Evolutionary conservation across 2,113 vertebrate genomes (phyloP), one percentile per base, ranked within the genome.

Genomic region (Rhagologus leucostigma): DNA sequence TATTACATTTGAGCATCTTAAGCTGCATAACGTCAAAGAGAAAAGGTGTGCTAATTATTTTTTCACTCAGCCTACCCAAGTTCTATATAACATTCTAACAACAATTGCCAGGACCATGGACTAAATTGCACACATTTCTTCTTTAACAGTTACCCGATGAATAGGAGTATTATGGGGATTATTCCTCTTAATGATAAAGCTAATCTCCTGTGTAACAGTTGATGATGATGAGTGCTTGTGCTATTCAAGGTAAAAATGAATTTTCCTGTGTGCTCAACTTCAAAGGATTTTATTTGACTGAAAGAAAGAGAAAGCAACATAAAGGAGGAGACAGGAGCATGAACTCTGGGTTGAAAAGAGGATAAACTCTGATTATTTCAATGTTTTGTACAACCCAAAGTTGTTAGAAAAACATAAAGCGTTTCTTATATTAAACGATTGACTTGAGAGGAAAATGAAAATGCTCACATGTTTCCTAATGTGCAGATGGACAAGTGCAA

Each of bases 321-420:
- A 95, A 94, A 92, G 50, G 18, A 56, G 68, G 44, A 78, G 50
- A 84, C 57, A 94, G 76, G 81, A 95, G 42, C 93, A 77, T 80
- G 91, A 97, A 80, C 84, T 93, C 56, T 84, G 65, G 73, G 90
- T 64, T 92, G 84, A 95, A 97, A 93, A 95, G 60, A 82, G 78
- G 90, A 97, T 97, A 95, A 97, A 94, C 68, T 52, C 74, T 96
- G 95, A 97, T 97, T 96, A 97, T 98, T 90, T 95, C 84, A 86
- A 80, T 83, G 82, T 91, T 96, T 89, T 79, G 29, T 89, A 84
- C 69, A 88, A 96, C 44, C 71, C 49, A 95, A 91, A 92, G 46
- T 88, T 95, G 90, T 94, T 94, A 97, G 86, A 91, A 97, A 95
- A 96, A 95, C 70, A 93, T 52, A 92, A 92, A 95, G 76, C 39